Conservation (phyloP, 2,888 invertebrate species). For the Periphyllus acericola region DNA sequence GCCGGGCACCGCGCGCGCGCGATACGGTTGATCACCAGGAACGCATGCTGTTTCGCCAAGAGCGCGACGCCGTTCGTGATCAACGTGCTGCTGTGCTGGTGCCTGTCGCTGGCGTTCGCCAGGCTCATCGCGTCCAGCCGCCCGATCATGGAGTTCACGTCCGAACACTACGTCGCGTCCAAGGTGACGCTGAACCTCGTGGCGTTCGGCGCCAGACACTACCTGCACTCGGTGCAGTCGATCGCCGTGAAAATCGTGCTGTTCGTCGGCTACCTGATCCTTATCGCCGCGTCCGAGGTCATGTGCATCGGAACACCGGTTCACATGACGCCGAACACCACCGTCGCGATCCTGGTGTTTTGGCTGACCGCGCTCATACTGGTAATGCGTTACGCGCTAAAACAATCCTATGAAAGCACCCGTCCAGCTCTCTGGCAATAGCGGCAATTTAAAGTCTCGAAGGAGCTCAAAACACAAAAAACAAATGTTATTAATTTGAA, state of each 20-base stretch:
- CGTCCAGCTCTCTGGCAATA: no score
- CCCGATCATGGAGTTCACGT: not conserved
- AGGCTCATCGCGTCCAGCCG: not conserved
- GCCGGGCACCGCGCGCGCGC: not conserved
- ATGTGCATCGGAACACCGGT: not conserved
- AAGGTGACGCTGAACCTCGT: not conserved
- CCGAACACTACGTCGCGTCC: not conserved
- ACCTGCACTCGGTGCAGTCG: not conserved
- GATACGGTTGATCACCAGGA: not conserved
- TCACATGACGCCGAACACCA: not conserved
- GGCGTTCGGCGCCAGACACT: slow-evolving; percentile 1
- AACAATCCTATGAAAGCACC: no score
- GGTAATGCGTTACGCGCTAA: not conserved
- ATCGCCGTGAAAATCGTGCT: not conserved
- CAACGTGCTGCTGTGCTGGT: not conserved
- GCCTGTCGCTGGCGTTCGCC: not conserved
- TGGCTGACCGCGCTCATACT: not conserved
- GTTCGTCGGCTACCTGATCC: not conserved
- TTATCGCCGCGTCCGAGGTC: not conserved
- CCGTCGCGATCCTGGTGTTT: not conserved
- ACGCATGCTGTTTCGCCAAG: not conserved
- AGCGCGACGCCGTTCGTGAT: not conserved
- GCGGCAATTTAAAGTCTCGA: no score
- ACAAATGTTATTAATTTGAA: no score
- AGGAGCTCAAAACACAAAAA: no score